phyloP scores from a whole-genome alignment of 2,113 vertebrate species.

The Aptenodytes forsteri region DNA sequence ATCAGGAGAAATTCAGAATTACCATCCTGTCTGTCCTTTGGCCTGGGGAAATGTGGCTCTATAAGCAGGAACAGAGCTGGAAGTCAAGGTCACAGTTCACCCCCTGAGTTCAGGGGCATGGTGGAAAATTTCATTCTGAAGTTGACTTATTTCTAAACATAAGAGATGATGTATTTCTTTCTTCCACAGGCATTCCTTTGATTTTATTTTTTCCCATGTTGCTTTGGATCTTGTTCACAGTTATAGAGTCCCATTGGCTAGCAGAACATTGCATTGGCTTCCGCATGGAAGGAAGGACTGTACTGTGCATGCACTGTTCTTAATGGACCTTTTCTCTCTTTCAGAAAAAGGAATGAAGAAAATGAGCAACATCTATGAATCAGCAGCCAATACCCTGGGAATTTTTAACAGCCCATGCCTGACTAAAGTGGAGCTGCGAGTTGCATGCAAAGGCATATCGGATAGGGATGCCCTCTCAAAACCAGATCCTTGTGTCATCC shows the following conservation, averaged over 20 bases:
- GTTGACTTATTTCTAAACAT: neutral
- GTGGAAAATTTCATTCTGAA: neutral
- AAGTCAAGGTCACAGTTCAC: neutral
- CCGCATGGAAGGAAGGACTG: neutral
- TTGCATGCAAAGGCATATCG: slow-evolving; percentile 91
- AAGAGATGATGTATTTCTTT: neutral
- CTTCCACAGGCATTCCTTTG: neutral
- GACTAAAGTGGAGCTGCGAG: slow-evolving; percentile 92
- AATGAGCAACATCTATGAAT: slow-evolving; percentile 97
- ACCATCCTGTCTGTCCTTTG: neutral
- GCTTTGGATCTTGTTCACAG: neutral
- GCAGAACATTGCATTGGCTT: neutral
- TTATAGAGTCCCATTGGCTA: neutral
- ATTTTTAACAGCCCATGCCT: slow-evolving; percentile 93
- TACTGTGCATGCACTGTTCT: neutral
- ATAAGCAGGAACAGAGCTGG: neutral
- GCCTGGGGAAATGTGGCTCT: neutral
- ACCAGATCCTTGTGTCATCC: slow-evolving; percentile 92
- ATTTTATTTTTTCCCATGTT: neutral
- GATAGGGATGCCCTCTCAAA: slow-evolving; percentile 94
- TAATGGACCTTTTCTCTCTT: slow-evolving; percentile 22
- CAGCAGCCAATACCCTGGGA: slow-evolving; percentile 91
- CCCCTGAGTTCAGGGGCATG: neutral
- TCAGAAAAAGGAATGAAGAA: slow-evolving; percentile 76
- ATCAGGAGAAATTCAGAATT: neutral